These are phyloP conservation scores for Loxodonta africana DNA, from an alignment of 2,113 vertebrate species.

Conservation along the genomic window DNA sequence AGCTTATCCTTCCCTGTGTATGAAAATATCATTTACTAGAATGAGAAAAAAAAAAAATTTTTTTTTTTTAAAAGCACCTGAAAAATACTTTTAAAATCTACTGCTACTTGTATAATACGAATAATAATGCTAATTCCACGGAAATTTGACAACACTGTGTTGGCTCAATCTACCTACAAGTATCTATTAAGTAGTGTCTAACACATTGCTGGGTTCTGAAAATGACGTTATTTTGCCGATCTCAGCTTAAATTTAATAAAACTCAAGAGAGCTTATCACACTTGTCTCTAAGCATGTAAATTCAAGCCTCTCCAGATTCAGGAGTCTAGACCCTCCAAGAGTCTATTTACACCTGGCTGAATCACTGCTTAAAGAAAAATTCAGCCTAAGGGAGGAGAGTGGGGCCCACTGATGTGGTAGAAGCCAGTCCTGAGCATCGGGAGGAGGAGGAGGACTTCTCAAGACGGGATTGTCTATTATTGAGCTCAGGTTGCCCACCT, in stretches of 20 bases:
- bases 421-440: neutral
- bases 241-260: neutral
- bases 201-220: neutral
- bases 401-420: neutral
- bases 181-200: neutral
- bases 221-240: neutral
- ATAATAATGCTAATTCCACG: neutral
- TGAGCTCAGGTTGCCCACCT: neutral
- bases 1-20: neutral
- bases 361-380: neutral
- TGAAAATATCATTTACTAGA: slow-evolving; percentile 44
- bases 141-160: neutral
- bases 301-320: neutral
- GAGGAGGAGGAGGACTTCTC: neutral
- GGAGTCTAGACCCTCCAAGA: neutral
- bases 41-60: too few species aligned
- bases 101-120: neutral
- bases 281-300: neutral
- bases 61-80: too few species aligned
- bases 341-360: neutral
- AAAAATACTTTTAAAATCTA: neutral
- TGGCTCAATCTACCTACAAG: neutral
- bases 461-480: neutral
- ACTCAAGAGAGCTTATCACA: neutral
- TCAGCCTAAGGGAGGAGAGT: neutral